phyloP scores from a whole-genome alignment of 2,888 invertebrate genomes.

The Empis stercorea region DNA sequence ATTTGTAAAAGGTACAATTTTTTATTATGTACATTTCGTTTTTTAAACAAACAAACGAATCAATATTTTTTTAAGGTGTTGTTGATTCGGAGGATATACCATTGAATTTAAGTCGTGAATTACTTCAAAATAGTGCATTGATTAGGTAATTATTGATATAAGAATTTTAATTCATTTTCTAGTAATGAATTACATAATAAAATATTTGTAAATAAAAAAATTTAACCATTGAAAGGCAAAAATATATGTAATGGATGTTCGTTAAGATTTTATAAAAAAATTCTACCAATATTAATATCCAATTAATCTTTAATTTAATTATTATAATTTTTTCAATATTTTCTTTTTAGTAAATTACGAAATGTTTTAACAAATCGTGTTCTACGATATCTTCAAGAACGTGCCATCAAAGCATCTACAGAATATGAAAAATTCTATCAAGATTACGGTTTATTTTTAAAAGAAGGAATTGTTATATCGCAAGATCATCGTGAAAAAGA shows the following conservation, averaged over 20 bases:
- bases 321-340: background rate
- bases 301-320: background rate
- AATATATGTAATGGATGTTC: too few species aligned
- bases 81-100: conserved; percentile 99
- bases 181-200: too few species aligned
- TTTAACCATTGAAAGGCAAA: too few species aligned
- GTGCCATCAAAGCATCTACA: conserved; percentile 67
- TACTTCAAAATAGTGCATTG: conserved; percentile 84
- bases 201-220: too few species aligned
- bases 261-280: too few species aligned
- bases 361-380: conserved; percentile 72
- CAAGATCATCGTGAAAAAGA: conserved; percentile 74
- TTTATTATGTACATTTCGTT: too few species aligned
- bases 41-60: too few species aligned
- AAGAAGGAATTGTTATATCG: conserved; percentile 88
- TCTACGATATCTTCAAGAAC: conserved; percentile 73
- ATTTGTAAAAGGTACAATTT: conserved; percentile 79
- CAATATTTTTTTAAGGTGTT: conserved; percentile 42
- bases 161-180: too few species aligned
- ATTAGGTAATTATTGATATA: conserved; percentile 44
- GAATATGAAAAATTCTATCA: conserved; percentile 78
- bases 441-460: conserved; percentile 85
- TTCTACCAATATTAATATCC: too few species aligned
- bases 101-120: conserved; percentile 86
- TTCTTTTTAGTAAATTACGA: conserved; percentile 53